phyloP scores from a whole-genome alignment of 2,113 vertebrate genomes.

The Bothrops jararaca region DNA sequence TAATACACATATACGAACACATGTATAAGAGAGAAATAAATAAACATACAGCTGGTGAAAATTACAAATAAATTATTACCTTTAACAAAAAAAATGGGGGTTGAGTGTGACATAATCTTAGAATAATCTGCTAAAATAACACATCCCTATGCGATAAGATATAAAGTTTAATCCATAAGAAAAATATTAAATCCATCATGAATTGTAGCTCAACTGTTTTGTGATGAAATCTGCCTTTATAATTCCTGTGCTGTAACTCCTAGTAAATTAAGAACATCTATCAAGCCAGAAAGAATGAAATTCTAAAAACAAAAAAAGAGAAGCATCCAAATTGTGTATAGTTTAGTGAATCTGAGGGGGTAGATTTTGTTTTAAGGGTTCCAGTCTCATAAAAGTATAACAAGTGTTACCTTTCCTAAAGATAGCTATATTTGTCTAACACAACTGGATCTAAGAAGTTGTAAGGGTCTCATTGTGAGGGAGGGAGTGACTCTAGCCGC shows the following conservation, averaged over 20 bases:
- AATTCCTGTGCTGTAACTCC: not conserved
- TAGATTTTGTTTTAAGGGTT: not conserved
- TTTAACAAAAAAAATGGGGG: not conserved
- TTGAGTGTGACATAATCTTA: not conserved
- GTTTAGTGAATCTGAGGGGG: not conserved
- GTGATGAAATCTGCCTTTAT: not conserved
- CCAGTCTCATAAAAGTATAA: not conserved
- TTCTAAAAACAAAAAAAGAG: not conserved
- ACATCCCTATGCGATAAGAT: not conserved
- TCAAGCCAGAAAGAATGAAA: slow-evolving; percentile 10
- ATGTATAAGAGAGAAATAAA: not conserved
- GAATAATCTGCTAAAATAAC: not conserved
- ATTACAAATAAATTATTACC: not conserved
- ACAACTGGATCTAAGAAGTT: not conserved
- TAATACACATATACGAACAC: not conserved
- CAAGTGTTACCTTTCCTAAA: not conserved
- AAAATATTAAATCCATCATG: not conserved
- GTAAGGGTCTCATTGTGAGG: not conserved
- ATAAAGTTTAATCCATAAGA: not conserved
- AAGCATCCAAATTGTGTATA: not conserved
- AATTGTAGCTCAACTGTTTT: not conserved
- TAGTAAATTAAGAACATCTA: not conserved
- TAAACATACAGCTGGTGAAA: not conserved
- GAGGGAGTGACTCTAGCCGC: not conserved
- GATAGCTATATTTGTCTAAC: not conserved